Evolutionary conservation across 2,797 vertebrate species (phyloP).

Genomic region (Apodemus agrarius): DNA sequence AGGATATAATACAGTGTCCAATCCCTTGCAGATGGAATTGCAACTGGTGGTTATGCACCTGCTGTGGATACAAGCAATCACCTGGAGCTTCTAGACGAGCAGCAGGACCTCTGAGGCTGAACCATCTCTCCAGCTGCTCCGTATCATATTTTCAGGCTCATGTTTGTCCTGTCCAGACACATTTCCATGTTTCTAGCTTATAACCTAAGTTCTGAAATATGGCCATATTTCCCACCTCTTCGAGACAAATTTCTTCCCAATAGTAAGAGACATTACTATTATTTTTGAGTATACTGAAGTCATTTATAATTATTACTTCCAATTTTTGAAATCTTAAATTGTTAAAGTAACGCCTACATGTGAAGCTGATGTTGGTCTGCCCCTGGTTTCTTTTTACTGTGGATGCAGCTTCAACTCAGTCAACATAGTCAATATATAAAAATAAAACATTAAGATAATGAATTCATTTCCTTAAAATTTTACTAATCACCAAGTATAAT

Average conservation of each 20-base stretch:
- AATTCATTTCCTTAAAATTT: constrained; percentile 52
- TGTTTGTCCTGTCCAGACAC: background rate
- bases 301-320: background rate
- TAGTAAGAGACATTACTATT: background rate
- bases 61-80: background rate
- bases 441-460: background rate
- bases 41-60: background rate
- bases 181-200: background rate
- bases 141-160: constrained; percentile 4
- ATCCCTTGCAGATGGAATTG: background rate
- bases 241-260: constrained; percentile 10
- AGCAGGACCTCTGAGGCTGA: background rate
- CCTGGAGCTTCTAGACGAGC: background rate
- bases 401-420: background rate
- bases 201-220: constrained; percentile 26
- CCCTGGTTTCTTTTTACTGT: background rate
- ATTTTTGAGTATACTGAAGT: background rate
- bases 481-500: background rate
- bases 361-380: background rate
- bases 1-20: background rate
- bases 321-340: background rate
- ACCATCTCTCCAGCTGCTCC: background rate
- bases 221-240: background rate
- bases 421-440: background rate
- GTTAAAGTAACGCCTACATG: constrained; percentile 5